phyloP scores from a whole-genome alignment of 92 coral and sea anemone genomes.

The Zoanthus solanderi region DNA sequence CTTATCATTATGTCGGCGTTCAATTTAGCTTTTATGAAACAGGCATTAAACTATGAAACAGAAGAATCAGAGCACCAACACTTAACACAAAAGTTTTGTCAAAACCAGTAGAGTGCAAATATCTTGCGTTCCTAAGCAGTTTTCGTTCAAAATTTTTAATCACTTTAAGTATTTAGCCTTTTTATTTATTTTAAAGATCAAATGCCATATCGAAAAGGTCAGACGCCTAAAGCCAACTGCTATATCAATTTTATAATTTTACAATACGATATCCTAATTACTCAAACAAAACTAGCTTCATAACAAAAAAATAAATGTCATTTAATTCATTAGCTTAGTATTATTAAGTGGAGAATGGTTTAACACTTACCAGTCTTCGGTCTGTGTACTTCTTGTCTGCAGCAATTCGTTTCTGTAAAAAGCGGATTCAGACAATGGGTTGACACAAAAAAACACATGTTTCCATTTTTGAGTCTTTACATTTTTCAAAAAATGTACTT shows the following conservation, averaged over 20 bases:
- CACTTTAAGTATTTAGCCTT: background rate
- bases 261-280: background rate
- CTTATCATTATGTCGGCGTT: background rate
- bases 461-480: too few relatives aligned
- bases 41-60: background rate
- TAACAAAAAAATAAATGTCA: too few relatives aligned
- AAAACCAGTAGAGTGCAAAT: background rate
- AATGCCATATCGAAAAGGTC: background rate
- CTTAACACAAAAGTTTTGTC: background rate
- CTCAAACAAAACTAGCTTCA: background rate
- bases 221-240: background rate
- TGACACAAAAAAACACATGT: too few relatives aligned
- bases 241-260: too few relatives aligned
- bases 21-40: background rate
- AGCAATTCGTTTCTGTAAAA: conserved; percentile 83
- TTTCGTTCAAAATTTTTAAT: background rate
- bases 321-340: background rate
- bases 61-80: background rate
- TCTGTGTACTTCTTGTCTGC: conserved; percentile 98
- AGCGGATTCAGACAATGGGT: background rate
- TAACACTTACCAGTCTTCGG: conserved; percentile 85
- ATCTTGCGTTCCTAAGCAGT: background rate
- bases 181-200: background rate
- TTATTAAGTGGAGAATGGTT: background rate
- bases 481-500: too few relatives aligned